These are phyloP conservation scores for Acrobasis consociella DNA, from an alignment of 2,888 invertebrate species.

Conservation along the genomic window DNA sequence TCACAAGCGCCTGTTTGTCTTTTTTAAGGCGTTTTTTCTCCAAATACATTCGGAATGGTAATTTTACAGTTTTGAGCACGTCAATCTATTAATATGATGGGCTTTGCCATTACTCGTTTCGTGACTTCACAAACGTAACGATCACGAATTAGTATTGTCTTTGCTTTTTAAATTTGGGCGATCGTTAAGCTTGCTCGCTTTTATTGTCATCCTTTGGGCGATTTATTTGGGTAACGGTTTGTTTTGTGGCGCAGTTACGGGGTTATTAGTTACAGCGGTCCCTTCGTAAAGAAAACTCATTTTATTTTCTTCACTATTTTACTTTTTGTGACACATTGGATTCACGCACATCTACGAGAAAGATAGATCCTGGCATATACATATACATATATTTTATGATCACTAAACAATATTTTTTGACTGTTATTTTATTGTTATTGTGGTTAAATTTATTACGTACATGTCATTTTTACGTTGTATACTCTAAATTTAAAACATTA, in stretches of 20 bases:
- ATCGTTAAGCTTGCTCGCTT: slow-evolving; percentile 32
- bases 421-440: too few species aligned
- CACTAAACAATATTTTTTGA: too few species aligned
- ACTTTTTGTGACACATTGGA: neutral
- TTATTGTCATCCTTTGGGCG: slow-evolving; percentile 24
- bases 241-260: slow-evolving; percentile 17
- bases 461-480: too few species aligned
- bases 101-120: slow-evolving; percentile 59
- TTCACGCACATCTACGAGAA: neutral
- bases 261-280: slow-evolving; percentile 19
- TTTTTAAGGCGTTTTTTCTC: slow-evolving; percentile 53
- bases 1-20: slow-evolving; percentile 57
- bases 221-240: slow-evolving; percentile 20
- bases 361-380: too few species aligned
- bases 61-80: slow-evolving; percentile 81
- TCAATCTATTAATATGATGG: slow-evolving; percentile 75
- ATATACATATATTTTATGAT: too few species aligned
- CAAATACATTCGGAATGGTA: slow-evolving; percentile 67
- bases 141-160: slow-evolving; percentile 57
- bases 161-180: slow-evolving; percentile 40
- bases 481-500: too few species aligned
- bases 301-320: neutral
- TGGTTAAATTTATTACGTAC: too few species aligned
- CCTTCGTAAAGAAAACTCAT: slow-evolving; percentile 2
- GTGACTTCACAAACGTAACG: slow-evolving; percentile 61